Evolutionary conservation across 2,888 invertebrate species (phyloP), one percentile per base, ranked within the genome.

Genomic region (Endomychus coccineus): DNA sequence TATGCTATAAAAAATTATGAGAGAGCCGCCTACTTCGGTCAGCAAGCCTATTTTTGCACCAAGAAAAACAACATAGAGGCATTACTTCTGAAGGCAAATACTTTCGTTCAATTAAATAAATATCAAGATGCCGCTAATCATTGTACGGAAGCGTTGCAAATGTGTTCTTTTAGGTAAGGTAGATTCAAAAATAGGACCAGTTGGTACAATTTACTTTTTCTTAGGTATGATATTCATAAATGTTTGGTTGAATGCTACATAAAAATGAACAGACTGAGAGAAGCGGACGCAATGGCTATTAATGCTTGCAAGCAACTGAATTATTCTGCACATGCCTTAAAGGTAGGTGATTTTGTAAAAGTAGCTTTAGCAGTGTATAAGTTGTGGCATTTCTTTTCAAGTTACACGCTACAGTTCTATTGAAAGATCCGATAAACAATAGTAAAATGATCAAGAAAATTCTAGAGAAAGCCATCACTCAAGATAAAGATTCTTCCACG

Each of bases 211-310:
- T 3, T 13, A 27, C 19, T 24, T 32, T 28, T 33, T 19, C 71
- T 71, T 52, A 71, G 81, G 42, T 81, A 75, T 58, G 88, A 88
- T 58, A 74, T 81, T 1, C 80, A 86, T 57, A 79, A 82, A 62
- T 84, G 84, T n/a, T 60, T 87, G 16, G 79, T 84, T 2, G 80
- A 83, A 47, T 79, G 81, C 57, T 84, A 84, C 53, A 64, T 83
- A 23, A 76, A 77, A 2, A 69, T 77, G 57, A 75, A 78, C 47
- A 70, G 84, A 35, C 64, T 76, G 16, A 69, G 81, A 52, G 87
- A 87, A 55, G 87, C 86, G 0, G 71, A 81, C 7, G 74, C 77
- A 7, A 74, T 80, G 55, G 84, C 85, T 1, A 74, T 77, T 11
- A 74, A 75, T 58, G 80, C 83, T 30, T 79, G 82, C 36, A 80